Evolutionary conservation across 2,797 vertebrate species (phyloP).

Genomic region (Sebastes taczanowskii): DNA sequence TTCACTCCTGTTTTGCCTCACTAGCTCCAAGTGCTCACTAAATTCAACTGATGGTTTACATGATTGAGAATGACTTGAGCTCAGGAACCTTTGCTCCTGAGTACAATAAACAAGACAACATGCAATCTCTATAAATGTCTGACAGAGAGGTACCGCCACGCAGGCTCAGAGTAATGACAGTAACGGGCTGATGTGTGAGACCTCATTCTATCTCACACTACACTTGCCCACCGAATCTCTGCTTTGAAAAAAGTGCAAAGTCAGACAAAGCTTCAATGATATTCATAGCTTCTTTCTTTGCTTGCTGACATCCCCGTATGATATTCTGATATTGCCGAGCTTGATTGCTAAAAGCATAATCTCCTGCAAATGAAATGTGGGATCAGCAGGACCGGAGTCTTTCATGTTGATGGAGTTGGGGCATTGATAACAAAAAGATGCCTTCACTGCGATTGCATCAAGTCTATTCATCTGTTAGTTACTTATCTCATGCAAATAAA

Average conservation of each 20-base stretch:
- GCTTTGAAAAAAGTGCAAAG: slow-evolving; percentile 50
- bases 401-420: slow-evolving; percentile 55
- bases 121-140: neutral
- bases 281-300: slow-evolving; percentile 43
- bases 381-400: slow-evolving; percentile 50
- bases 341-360: slow-evolving; percentile 56
- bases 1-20: neutral
- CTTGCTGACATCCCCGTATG: slow-evolving; percentile 36
- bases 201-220: neutral
- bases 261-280: slow-evolving; percentile 53
- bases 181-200: neutral
- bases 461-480: slow-evolving; percentile 27
- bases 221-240: neutral
- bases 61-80: neutral
- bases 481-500: slow-evolving; percentile 31
- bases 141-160: neutral
- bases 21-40: neutral
- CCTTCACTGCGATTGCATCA: slow-evolving; percentile 24
- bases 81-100: neutral
- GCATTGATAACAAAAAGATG: slow-evolving; percentile 39
- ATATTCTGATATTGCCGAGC: slow-evolving; percentile 31
- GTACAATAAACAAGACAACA: neutral
- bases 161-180: neutral
- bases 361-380: slow-evolving; percentile 54
- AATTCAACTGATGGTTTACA: neutral